phyloP scores from a whole-genome alignment of 2,888 invertebrate species.

The Pollenia griseotomentosa region DNA sequence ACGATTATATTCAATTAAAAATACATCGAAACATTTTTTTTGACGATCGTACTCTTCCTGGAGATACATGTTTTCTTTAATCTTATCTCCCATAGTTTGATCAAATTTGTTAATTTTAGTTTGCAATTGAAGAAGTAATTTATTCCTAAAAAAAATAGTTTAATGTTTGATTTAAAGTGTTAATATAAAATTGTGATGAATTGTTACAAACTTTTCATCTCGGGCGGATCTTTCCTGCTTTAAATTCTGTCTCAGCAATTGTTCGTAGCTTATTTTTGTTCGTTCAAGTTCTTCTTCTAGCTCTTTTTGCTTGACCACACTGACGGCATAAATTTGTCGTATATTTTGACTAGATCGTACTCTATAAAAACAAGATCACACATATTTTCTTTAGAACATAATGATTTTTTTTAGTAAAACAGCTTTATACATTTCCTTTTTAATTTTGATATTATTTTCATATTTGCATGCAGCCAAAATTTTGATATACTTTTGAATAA shows the following conservation, averaged over 20 bases:
- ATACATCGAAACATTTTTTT: conserved; percentile 76
- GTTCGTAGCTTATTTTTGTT: conserved; percentile 72
- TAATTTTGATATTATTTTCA: conserved; percentile 77
- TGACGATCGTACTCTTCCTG: conserved; percentile 75
- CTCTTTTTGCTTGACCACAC: conserved; percentile 76
- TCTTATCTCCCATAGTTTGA: conserved; percentile 80
- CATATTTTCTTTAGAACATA: neutral
- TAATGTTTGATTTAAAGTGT: too few relatives aligned
- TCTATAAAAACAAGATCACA: conserved; percentile 70
- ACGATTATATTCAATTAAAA: conserved; percentile 76
- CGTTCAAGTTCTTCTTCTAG: conserved; percentile 76
- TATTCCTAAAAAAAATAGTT: conserved; percentile 77
- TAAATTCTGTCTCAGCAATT: conserved; percentile 75
- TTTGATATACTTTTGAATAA: conserved; percentile 78
- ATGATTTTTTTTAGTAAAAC: neutral
- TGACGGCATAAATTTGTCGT: conserved; percentile 74
- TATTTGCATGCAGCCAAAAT: conserved; percentile 77
- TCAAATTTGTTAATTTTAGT: conserved; percentile 81
- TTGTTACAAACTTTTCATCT: conserved; percentile 80
- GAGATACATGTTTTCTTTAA: conserved; percentile 78
- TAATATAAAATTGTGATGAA: neutral
- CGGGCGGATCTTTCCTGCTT: conserved; percentile 77
- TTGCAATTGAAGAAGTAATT: conserved; percentile 79
- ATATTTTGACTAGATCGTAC: conserved; percentile 76
- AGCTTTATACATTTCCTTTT: conserved; percentile 77